phyloP scores from a whole-genome alignment of 2,113 vertebrate species.

The Myiagra hebetior region DNA sequence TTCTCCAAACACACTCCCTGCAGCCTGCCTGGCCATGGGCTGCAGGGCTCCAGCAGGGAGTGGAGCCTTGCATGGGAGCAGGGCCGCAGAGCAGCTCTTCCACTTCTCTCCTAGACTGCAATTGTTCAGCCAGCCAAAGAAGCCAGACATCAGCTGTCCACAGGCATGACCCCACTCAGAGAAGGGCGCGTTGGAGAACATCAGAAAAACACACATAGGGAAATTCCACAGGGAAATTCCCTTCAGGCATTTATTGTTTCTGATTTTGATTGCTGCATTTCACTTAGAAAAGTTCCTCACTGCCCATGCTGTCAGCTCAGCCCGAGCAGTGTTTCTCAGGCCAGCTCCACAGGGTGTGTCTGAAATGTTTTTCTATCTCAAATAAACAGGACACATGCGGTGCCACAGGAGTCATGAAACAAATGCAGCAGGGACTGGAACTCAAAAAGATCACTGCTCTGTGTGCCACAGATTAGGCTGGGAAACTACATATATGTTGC shows the following conservation, averaged over 20 bases:
- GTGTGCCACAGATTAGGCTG: background rate
- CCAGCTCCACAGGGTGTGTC: background rate
- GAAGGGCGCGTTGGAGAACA: background rate
- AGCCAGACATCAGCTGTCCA: background rate
- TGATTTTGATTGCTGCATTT: background rate
- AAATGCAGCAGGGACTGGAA: background rate
- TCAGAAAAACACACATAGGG: background rate
- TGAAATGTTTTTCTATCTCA: background rate
- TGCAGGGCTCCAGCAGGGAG: background rate
- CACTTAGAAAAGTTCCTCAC: background rate
- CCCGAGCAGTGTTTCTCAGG: accelerated
- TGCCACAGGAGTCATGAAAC: background rate
- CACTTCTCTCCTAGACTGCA: background rate
- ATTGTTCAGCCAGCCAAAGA: accelerated
- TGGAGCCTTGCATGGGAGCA: accelerated
- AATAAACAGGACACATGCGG: background rate
- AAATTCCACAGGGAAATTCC: background rate
- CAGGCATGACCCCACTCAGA: background rate
- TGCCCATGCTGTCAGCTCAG: background rate
- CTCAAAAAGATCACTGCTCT: background rate
- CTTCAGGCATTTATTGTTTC: background rate
- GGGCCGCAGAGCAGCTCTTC: background rate
- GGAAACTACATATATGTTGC: background rate
- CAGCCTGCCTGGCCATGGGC: background rate
- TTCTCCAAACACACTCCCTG: accelerated